Evolutionary conservation across 1,140 invertebrate species (phyloP).

Genomic region (Paraescarpia echinospica): DNA sequence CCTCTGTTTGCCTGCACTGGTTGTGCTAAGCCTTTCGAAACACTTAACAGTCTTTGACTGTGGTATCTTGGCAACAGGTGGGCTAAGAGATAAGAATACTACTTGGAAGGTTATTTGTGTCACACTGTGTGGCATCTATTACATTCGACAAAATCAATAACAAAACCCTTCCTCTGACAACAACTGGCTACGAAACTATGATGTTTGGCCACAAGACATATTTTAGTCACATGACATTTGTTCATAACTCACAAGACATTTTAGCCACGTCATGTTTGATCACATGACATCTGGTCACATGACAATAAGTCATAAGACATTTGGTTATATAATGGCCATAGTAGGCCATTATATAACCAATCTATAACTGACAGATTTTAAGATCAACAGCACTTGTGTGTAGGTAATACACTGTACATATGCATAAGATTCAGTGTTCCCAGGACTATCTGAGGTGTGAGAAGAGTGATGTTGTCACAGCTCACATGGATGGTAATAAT

Average conservation of each 20-base stretch:
- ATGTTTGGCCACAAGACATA: too few relatives aligned
- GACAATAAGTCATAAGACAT: too few relatives aligned
- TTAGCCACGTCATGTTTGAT: too few relatives aligned
- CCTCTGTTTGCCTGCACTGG: not conserved
- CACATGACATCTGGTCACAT: too few relatives aligned
- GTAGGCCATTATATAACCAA: not conserved
- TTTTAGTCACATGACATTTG: too few relatives aligned
- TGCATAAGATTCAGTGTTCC: not conserved
- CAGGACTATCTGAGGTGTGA: not conserved
- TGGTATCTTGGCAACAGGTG: not conserved
- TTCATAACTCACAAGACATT: too few relatives aligned
- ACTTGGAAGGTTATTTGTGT: not conserved
- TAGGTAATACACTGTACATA: not conserved
- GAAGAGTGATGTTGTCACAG: not conserved
- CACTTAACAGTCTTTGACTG: not conserved
- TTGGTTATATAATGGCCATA: too few relatives aligned
- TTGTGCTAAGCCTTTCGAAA: not conserved
- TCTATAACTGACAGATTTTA: not conserved
- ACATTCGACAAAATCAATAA: conserved; percentile 1
- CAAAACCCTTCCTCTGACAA: not conserved
- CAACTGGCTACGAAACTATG: not conserved
- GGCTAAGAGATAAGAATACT: not conserved
- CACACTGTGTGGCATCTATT: not conserved
- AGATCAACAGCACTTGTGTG: not conserved
- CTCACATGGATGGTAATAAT: too few relatives aligned